Evolutionary conservation across 2,888 invertebrate genomes (phyloP), one percentile per base, ranked within the genome.

Genomic region (Zaprionus bogoriensis): DNA sequence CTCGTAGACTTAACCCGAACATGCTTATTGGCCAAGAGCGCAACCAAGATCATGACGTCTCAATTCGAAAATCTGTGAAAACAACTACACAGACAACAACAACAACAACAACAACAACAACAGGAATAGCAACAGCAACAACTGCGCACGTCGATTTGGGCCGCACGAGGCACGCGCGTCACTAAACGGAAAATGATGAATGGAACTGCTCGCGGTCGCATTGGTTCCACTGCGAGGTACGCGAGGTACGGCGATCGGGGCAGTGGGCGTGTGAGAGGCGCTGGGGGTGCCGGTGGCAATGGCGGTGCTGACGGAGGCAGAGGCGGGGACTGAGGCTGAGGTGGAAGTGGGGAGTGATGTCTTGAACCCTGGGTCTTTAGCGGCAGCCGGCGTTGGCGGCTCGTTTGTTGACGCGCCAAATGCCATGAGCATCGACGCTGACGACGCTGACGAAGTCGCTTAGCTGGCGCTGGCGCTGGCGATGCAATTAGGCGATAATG

Each of bases 361-460:
- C 47, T 48, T 68, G 64, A 71, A 74, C 71, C 27, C 50, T 51
- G 60, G 65, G 46, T 74, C 74, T 60, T 68, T 68, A 65, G 70
- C 65, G 42, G 47, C 52, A 52, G 46, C 51, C 45, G 46, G 72
- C 71, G 78, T 67, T 75, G 84, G 84, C 80, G 85, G 85, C 77
- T 82, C 80, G 85, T 82, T 80, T 80, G 85, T 80, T 80, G 82
- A 82, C 80, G 77, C 83, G 85, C 78, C 74, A 85, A 80, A 85
- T 82, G 80, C 80, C 80, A 80, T 51, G 58, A 80, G 85, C 80
- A 60, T 47, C 53, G 50, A 53, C 39, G 46, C 44, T 9, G 48
- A 39, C 28, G 10, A 2, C 44, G 50, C n/a, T 7, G 52, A 4
- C 22, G n/a, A 36, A 19, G 44, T 27, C 38, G 23, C 23, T 32